phyloP scores from a whole-genome alignment of 2,888 invertebrate species.

The Sarcophaga variegata region DNA sequence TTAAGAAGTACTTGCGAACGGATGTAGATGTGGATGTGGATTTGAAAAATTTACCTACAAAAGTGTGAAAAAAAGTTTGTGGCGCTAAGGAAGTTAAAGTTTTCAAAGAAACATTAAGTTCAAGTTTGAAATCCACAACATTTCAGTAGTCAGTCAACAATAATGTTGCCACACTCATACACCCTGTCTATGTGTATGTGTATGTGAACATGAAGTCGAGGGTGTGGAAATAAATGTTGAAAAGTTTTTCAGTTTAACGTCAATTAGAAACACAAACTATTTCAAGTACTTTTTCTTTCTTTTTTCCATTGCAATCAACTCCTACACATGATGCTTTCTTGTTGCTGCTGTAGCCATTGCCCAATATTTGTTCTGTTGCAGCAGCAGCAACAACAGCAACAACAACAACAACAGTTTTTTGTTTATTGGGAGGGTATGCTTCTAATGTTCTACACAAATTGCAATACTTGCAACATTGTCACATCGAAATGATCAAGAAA shows the following conservation, averaged over 20 bases:
- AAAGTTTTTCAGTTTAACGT: constrained; percentile 50
- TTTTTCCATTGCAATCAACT: not conserved
- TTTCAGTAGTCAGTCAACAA: not conserved
- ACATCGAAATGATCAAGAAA: not conserved
- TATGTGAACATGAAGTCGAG: not conserved
- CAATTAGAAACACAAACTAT: constrained; percentile 64
- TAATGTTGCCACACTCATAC: not conserved
- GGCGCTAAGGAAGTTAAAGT: constrained; percentile 1
- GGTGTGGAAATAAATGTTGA: constrained; percentile 35
- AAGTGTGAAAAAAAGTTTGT: not conserved
- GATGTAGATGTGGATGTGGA: not conserved
- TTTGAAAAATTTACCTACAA: not conserved
- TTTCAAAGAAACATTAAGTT: not conserved
- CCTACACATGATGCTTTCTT: not conserved
- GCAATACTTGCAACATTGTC: not conserved
- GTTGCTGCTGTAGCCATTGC: not conserved
- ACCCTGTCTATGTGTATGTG: not conserved
- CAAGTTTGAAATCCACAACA: constrained; percentile 17
- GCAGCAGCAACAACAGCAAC: not conserved
- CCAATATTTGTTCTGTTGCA: not conserved
- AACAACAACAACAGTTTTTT: not conserved
- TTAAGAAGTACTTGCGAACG: not conserved
- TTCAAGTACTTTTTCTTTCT: constrained; percentile 29
- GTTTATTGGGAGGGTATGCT: constrained; percentile 3
- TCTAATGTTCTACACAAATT: not conserved